A percentile compares a stretch with the other conserved stretches of the same genome.
phyloP scores from a whole-genome alignment of 2,888 invertebrate genomes.

The Julus scandinavius region DNA sequence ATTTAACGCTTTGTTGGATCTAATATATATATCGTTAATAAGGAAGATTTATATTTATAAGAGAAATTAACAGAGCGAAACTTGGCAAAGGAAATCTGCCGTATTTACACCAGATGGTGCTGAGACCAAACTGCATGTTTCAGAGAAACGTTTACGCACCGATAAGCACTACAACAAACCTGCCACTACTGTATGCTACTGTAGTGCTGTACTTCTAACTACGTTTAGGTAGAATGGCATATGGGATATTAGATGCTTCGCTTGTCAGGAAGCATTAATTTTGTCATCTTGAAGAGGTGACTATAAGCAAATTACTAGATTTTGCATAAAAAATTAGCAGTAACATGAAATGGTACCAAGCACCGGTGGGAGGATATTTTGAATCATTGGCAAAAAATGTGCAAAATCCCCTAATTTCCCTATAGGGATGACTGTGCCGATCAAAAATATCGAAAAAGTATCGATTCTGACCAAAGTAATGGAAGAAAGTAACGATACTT shows the following conservation, averaged over 20 bases:
- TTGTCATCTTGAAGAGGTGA: neutral
- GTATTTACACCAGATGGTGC: constrained; percentile 34
- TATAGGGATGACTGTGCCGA: too few relatives aligned
- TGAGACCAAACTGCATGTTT: constrained; percentile 31
- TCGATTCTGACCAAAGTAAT: too few relatives aligned
- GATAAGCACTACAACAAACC: too few relatives aligned
- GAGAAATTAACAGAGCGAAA: constrained; percentile 44
- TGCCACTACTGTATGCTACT: too few relatives aligned
- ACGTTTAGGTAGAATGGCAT: neutral
- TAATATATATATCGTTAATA: constrained; percentile 47
- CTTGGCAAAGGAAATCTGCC: neutral
- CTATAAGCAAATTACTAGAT: too few relatives aligned
- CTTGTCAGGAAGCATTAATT: constrained; percentile 11
- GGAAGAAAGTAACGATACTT: too few relatives aligned
- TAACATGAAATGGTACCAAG: too few relatives aligned
- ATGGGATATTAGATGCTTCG: neutral
- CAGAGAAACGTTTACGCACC: neutral
- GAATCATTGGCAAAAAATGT: too few relatives aligned
- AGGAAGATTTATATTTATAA: constrained; percentile 50
- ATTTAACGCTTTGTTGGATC: constrained; percentile 45
- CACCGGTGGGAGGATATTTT: too few relatives aligned
- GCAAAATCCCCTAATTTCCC: too few relatives aligned
- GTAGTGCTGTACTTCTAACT: neutral
- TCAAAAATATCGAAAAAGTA: too few relatives aligned
- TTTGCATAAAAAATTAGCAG: too few relatives aligned